Evolutionary conservation across 2,797 vertebrate species (phyloP).

Genomic region (Xenopus petersii): DNA sequence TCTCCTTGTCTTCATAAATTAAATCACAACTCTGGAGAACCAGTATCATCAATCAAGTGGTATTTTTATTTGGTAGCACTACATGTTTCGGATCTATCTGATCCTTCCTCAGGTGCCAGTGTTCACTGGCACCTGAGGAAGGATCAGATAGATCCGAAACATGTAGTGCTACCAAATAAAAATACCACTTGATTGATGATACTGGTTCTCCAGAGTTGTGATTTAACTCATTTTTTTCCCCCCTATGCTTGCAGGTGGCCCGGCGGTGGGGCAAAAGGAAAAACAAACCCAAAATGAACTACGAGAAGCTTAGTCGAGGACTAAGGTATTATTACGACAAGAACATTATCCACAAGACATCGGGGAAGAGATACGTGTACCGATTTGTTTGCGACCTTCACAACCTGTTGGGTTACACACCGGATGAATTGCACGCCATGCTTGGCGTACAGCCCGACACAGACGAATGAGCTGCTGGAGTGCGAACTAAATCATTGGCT

Average conservation of each 20-base stretch:
- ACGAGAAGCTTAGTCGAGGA: slow-evolving; percentile 84
- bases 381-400: slow-evolving; percentile 86
- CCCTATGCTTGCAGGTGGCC: slow-evolving; percentile 70
- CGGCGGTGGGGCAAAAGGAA: slow-evolving; percentile 83
- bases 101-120: no score
- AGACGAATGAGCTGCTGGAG: slow-evolving; percentile 71
- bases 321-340: slow-evolving; percentile 87
- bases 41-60: no score
- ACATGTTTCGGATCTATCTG: no score
- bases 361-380: slow-evolving; percentile 84
- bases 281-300: slow-evolving; percentile 91
- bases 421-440: slow-evolving; percentile 83
- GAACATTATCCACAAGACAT: slow-evolving; percentile 87
- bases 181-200: no score
- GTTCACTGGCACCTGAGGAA: no score
- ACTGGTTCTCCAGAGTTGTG: no score
- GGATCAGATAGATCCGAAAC: no score
- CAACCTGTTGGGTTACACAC: slow-evolving; percentile 77
- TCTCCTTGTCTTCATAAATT: no score
- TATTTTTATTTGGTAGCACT: no score
- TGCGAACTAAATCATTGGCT: not conserved
- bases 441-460: slow-evolving; percentile 83
- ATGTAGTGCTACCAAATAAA: no score
- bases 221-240: not conserved
- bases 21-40: no score